These are phyloP conservation scores for Scarus forsteni DNA, from an alignment of 2,797 vertebrate species.

Conservation along the genomic window DNA sequence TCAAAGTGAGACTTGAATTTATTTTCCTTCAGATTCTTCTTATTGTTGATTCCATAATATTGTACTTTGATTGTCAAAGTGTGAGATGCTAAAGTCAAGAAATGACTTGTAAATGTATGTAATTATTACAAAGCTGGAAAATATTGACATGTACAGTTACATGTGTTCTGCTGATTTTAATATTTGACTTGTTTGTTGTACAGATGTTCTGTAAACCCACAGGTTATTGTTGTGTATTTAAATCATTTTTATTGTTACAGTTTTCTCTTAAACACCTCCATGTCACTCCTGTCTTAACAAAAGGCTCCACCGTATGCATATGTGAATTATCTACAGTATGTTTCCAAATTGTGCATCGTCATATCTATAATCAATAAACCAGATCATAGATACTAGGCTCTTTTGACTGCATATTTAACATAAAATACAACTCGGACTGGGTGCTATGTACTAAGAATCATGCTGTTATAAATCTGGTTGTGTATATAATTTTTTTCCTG, in stretches of 20 bases:
- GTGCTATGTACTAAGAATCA: no score
- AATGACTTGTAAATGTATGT: slow-evolving; percentile 73
- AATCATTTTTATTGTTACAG: slow-evolving; percentile 20
- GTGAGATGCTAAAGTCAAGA: slow-evolving; percentile 36
- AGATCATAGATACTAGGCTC: slow-evolving; percentile 14
- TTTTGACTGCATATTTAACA: not conserved
- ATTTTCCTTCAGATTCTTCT: slow-evolving; percentile 2
- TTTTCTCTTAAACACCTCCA: slow-evolving; percentile 27
- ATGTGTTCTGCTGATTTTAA: slow-evolving; percentile 46
- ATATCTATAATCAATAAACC: slow-evolving; percentile 71
- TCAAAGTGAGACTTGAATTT: slow-evolving; percentile 32
- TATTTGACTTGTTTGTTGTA: slow-evolving; percentile 59
- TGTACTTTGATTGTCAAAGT: slow-evolving; percentile 60
- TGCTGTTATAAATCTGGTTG: no score
- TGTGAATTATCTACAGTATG: slow-evolving; percentile 26
- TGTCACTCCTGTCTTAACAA: slow-evolving; percentile 42
- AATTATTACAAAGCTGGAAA: slow-evolving; percentile 70
- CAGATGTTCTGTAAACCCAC: slow-evolving; percentile 41
- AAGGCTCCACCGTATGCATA: slow-evolving; percentile 20
- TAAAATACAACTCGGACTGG: no score
- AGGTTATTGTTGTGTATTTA: slow-evolving; percentile 33
- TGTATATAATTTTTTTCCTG: no score
- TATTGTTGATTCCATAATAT: slow-evolving; percentile 15
- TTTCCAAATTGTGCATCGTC: slow-evolving; percentile 48
- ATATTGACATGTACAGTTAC: slow-evolving; percentile 66